Conservation (phyloP, 2,888 invertebrate species). For the Drosophila monieri region DNA sequence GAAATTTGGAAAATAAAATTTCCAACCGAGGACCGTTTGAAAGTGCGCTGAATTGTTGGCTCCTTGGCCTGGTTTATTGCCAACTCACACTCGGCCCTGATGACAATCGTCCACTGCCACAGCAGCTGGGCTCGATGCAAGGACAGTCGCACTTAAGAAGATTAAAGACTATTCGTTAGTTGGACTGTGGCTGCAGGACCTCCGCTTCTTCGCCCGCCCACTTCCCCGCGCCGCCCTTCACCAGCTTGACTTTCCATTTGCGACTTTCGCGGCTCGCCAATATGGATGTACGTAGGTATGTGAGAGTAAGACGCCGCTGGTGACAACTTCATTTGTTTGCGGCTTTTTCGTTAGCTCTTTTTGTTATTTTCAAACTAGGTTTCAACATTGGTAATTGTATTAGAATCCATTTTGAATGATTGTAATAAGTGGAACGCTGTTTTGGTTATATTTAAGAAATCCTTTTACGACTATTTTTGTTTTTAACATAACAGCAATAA, state of each 20-base stretch:
- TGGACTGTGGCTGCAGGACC: constrained; percentile 12
- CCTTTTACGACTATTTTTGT: too few relatives aligned
- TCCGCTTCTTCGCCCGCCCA: neutral
- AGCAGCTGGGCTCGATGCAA: constrained; percentile 30
- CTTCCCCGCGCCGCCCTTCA: neutral
- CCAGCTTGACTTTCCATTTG: constrained; percentile 38
- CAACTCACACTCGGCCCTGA: constrained; percentile 31
- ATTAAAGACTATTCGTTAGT: constrained; percentile 61
- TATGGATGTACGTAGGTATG: constrained; percentile 9
- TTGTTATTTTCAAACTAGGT: neutral
- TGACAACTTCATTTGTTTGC: constrained; percentile 24
- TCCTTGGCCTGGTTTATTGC: constrained; percentile 50
- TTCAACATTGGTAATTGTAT: neutral
- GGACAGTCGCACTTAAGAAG: constrained; percentile 63
- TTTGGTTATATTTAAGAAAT: too few relatives aligned
- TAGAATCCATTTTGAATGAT: neutral
- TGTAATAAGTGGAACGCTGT: too few relatives aligned
- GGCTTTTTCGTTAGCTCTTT: constrained; percentile 3
- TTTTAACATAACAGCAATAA: too few relatives aligned
- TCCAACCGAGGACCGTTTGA: neutral
- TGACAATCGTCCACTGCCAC: constrained; percentile 26
- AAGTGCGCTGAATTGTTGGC: constrained; percentile 30
- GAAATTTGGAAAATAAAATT: neutral
- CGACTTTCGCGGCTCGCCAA: constrained; percentile 38
- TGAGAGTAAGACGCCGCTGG: constrained; percentile 5